phyloP scores from a whole-genome alignment of 2,797 vertebrate genomes.

The Cichlasoma orientale region DNA sequence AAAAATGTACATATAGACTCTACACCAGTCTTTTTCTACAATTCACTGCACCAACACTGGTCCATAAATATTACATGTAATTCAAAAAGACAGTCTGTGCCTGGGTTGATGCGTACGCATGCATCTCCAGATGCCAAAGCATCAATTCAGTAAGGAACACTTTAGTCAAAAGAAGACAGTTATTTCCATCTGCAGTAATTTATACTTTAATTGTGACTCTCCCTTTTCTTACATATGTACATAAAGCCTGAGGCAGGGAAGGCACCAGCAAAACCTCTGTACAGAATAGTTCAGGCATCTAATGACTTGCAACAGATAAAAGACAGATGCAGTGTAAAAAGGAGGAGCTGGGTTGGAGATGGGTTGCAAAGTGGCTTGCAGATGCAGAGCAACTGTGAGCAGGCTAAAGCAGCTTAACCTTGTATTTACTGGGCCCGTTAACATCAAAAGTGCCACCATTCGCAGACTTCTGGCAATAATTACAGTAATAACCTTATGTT shows the following conservation, averaged over 20 bases:
- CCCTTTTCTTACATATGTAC: neutral
- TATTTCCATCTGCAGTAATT: neutral
- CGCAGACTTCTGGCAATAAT: no score
- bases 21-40: neutral
- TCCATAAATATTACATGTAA: neutral
- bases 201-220: neutral
- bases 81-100: neutral
- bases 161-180: neutral
- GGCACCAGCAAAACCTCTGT: accelerated
- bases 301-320: neutral
- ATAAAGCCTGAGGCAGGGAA: neutral
- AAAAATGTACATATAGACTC: neutral
- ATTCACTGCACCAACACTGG: neutral
- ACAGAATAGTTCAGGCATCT: neutral
- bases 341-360: neutral
- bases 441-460: no score
- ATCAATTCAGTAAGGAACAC: neutral
- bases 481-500: no score
- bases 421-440: no score
- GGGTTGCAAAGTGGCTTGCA: neutral
- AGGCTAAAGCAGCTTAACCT: neutral
- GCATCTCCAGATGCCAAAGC: neutral
- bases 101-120: neutral
- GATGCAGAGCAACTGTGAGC: neutral
- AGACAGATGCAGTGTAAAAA: neutral